Base-by-base conservation (phyloP, 2,888 invertebrate genomes). In the Cybosia mesomella region DNA sequence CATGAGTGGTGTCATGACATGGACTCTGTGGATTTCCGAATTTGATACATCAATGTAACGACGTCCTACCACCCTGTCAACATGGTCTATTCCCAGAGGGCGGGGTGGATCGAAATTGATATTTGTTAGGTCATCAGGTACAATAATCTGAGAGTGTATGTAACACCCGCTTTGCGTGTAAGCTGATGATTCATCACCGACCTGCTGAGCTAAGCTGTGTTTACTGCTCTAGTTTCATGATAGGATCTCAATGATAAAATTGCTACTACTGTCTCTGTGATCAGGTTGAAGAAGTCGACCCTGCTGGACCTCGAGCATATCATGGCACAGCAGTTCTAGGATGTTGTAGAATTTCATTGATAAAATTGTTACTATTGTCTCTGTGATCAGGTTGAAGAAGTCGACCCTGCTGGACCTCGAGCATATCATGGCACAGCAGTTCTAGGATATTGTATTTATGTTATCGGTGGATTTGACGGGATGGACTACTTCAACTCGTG, bases 361-460 rank as follows among this genome's bases (percentile, higher is more conserved):
- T 39, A 1, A 18, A 18, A 7, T 43, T 43, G 13, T 43, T 49
- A 1, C 1, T n/a, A 49, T 43, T 43, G 43, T 2, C 32, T 0
- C 34, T 34, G 22, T 54, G 7, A 22, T 36, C 78, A 96, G 96
- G 96, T 97, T 13, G 96, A 96, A 76, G 97, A 98, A 84, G 97
- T 97, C 58, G 98, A 98, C 90, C 97, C 97, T 3, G 96, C 96
- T 15, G 98, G 98, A 32, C 98, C 98, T 0, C 95, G 98, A 65
- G 98, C 98, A 0, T 99, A 99, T 89, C 99, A 99, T 86, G 98
- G 98, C n/a, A 98, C 98, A 0, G 98, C 98, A 0, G 98, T 98
- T 0, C 96, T 99, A 0, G 98, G 97, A 0, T 96, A 96, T 79
- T 96, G 97, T 83, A 98, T 99, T 75, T 98, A 97, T 90, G 97